Evolutionary conservation across 2,888 invertebrate species (phyloP).

Genomic region (Epistrophe grossulariae): DNA sequence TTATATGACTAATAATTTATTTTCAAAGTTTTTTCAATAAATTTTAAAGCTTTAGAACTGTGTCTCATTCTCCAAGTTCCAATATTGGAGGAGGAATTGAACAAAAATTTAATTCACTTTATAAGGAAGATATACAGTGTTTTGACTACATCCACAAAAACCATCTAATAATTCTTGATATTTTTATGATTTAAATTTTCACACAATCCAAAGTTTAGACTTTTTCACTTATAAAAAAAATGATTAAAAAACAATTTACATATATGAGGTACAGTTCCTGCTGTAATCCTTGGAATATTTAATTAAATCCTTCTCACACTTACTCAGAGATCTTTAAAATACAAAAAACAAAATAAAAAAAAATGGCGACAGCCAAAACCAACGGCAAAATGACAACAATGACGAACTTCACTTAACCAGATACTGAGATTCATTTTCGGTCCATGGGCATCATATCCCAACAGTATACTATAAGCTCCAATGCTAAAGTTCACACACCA

Average conservation of each 20-base stretch:
- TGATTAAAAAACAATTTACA: not conserved
- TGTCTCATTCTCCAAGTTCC: too few relatives aligned
- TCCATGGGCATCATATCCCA: constrained; percentile 52
- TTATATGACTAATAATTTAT: too few relatives aligned
- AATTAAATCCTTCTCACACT: constrained; percentile 51
- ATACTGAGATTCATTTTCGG: constrained; percentile 74
- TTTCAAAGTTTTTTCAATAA: too few relatives aligned
- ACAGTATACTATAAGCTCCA: constrained; percentile 51
- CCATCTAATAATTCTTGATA: too few relatives aligned
- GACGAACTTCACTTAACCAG: constrained; percentile 68
- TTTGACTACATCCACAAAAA: too few relatives aligned
- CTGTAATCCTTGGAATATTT: constrained; percentile 1
- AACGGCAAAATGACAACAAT: constrained; percentile 63
- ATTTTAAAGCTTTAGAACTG: too few relatives aligned
- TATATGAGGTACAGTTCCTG: not conserved
- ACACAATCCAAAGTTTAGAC: not conserved
- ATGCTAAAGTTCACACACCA: constrained; percentile 56
- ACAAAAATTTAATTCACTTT: too few relatives aligned
- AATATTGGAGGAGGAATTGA: too few relatives aligned
- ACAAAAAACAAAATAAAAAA: constrained; percentile 29
- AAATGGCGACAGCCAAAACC: constrained; percentile 31
- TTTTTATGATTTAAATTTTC: not conserved
- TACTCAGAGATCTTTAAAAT: constrained; percentile 36
- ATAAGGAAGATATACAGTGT: too few relatives aligned
- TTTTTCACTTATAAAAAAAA: constrained; percentile 5